A percentile compares a stretch with the other conserved stretches of the same genome.
Evolutionary conservation across 2,888 invertebrate species (phyloP).

Genomic region (Platypus cylindrus): DNA sequence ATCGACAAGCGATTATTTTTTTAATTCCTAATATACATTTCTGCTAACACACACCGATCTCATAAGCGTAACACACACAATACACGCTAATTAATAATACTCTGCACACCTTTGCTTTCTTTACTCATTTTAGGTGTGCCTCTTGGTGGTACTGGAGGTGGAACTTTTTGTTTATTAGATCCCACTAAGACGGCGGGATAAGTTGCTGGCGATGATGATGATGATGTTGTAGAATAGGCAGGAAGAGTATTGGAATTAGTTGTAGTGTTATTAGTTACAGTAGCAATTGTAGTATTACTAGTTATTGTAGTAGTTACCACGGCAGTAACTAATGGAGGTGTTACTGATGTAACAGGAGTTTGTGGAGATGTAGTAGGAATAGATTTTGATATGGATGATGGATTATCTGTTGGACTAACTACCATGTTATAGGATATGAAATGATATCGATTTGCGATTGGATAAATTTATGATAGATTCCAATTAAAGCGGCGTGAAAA

Average conservation of each 20-base stretch:
- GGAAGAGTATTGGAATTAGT: conserved; percentile 15
- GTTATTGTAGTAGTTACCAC: too few species aligned
- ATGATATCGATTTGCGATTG: too few species aligned
- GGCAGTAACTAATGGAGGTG: conserved; percentile 6
- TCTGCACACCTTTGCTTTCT: conserved; percentile 33
- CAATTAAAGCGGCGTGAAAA: not conserved
- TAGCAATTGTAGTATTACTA: conserved; percentile 2
- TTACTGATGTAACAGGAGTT: not conserved
- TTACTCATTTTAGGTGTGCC: conserved; percentile 59
- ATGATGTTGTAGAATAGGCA: conserved; percentile 28
- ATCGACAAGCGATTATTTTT: too few species aligned
- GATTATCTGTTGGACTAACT: conserved; percentile 10
- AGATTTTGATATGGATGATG: not conserved
- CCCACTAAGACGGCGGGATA: conserved; percentile 69
- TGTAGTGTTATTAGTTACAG: conserved; percentile 4
- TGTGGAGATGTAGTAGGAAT: not conserved
- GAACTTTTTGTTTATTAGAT: conserved; percentile 59
- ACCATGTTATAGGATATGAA: too few species aligned
- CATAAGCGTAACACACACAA: too few species aligned
- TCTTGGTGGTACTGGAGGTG: conserved; percentile 80
- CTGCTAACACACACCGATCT: too few species aligned
- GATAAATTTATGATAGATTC: not conserved
- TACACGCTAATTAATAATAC: too few species aligned
- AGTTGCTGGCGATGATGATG: conserved; percentile 40
- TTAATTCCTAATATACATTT: too few species aligned